Evolutionary conservation across 2,113 vertebrate species (phyloP).

Genomic region (Aptenodytes patagonicus): DNA sequence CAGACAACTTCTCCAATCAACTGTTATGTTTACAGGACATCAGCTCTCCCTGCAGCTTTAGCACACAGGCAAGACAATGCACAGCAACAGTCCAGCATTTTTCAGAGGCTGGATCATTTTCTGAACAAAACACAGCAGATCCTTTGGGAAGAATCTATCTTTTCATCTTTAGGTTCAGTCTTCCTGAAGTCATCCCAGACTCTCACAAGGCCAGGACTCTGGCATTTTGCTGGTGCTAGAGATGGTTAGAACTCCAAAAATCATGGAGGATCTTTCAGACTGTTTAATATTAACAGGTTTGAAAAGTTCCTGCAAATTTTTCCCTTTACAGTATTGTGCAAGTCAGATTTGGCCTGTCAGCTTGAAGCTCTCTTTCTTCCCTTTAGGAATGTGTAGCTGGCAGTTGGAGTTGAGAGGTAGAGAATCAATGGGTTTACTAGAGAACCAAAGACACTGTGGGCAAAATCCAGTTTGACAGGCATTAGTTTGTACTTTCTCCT

Average conservation of each 20-base stretch:
- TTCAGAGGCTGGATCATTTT: not conserved
- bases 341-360: constrained; percentile 31
- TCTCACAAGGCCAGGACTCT: not conserved
- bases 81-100: constrained; percentile 25
- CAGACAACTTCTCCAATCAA: constrained; percentile 48
- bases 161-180: not conserved
- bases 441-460: constrained; percentile 19
- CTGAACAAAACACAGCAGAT: not conserved
- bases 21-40: not conserved
- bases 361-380: not conserved
- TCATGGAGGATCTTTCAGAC: not conserved
- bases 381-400: constrained; percentile 30
- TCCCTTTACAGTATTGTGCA: constrained; percentile 12
- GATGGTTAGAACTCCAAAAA: not conserved
- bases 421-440: not conserved
- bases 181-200: not conserved
- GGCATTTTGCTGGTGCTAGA: constrained; percentile 20
- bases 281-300: not conserved
- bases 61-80: constrained; percentile 10
- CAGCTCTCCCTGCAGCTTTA: constrained; percentile 43
- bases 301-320: not conserved
- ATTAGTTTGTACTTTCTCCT: not conserved
- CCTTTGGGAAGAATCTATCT: not conserved
- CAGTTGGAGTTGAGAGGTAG: constrained; percentile 34
- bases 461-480: not conserved